phyloP scores from a whole-genome alignment of 2,797 vertebrate genomes.

The Remorina albescens region DNA sequence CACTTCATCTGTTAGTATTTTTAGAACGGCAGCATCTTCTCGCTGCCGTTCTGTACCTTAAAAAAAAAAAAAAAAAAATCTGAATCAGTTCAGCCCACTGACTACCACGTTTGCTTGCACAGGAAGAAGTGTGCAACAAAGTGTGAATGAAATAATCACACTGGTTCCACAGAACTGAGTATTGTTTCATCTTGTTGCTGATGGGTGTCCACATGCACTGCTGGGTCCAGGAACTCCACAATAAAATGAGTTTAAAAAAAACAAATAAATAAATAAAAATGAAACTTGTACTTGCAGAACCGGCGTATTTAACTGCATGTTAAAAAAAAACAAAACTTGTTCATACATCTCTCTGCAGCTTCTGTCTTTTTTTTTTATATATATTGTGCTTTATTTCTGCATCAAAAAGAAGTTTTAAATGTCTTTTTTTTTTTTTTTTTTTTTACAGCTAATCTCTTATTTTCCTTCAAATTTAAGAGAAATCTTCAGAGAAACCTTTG shows the following conservation, averaged over 20 bases:
- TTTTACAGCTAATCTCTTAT: background rate
- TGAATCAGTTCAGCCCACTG: background rate
- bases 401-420: too few relatives aligned
- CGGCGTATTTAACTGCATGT: background rate
- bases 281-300: background rate
- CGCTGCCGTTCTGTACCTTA: background rate
- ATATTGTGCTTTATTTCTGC: background rate
- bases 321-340: too few relatives aligned
- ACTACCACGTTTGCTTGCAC: background rate
- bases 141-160: background rate
- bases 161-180: background rate
- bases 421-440: background rate
- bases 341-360: too few relatives aligned
- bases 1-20: slow-evolving; percentile 32
- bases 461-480: background rate
- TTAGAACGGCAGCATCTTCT: slow-evolving; percentile 11
- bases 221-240: background rate
- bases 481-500: background rate
- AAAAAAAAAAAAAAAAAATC: too few relatives aligned
- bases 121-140: background rate
- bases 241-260: too few relatives aligned
- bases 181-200: background rate
- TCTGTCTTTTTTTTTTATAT: too few relatives aligned
- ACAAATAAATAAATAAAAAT: background rate
- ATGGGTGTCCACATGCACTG: background rate